Evolutionary conservation across 2,888 invertebrate species (phyloP), one percentile per base, ranked within the genome.

Genomic region (Dicyrtomina minuta): DNA sequence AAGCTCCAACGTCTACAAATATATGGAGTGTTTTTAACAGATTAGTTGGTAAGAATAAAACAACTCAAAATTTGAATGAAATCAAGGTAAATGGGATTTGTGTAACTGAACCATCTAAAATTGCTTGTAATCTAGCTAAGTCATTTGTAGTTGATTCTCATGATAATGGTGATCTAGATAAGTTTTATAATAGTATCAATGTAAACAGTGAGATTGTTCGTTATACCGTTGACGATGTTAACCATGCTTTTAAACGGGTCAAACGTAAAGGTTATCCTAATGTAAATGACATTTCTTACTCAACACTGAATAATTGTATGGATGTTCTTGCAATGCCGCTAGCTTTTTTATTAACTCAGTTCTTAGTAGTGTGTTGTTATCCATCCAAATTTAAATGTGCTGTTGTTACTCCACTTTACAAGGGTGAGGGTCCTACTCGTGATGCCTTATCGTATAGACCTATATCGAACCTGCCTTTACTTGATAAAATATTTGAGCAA

Each of bases 401-500:
- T 13, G 62, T 44, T 22, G 58, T 72, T 12, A 59, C 60, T 2
- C 72, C 70, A 13, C 44, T 72, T 6, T 70, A 60, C 22, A 72
- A 72, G 22, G 72, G 72, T 1, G 72, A 73, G 43, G 74, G 76
- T 24, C 59, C 70, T 13, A 72, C 53, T 33, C 49, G 27, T 15
- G 26, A 60, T 66, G 41, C 71, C n/a, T 51, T 41, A 12, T 76
- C 73, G 41, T 77, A 76, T 58, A 66, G 74, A 24, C 75, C 75
- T 15, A 76, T 77, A 15, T 69, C 69, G n/a, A 65, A 72, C 15
- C 68, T 72, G 24, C 58, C 62, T 59, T 55, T 53, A n/a, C 60
- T 72, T 41, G 69, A 70, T 49, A 75, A 78, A 72, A 46, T 75
- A 17, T 73, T 77, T 56, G 78, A 77, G 58, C 70, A 64, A 46